Evolutionary conservation across 1,140 invertebrate species (phyloP), one percentile per base, ranked within the genome.

Genomic region (Zaprionus ornatus): DNA sequence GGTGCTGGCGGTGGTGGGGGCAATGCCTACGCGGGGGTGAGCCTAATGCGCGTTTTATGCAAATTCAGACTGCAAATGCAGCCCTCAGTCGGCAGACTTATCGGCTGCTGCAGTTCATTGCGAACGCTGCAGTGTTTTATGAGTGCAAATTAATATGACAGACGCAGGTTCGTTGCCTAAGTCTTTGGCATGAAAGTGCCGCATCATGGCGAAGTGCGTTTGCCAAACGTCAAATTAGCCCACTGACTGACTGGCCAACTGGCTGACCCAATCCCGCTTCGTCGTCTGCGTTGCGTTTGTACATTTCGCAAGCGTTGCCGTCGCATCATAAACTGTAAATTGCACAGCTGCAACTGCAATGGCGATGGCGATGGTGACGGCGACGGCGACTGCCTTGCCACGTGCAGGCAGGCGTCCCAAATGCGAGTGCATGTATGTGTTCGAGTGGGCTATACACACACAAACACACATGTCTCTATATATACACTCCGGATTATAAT

Each of bases 31-130:
- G 78, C 72, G 81, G 86, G 85, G 85, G 85, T 72, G 84, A 78
- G 70, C 52, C 68, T 88, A 90, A 88, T 88, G 84, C 81, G 77
- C 81, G 80, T 85, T 88, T 90, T 88, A 88, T 88, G 85, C 84
- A 88, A 88, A 88, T 90, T 74, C 19, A 42, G 29, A 48, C 35
- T 50, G 69, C 23, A 68, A 40, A 45, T 66, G 54, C 56, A 74
- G 62, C 63, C 50, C 25, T 64, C 17, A 13, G n/a, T 23, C 19
- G 21, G 32, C 32, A 45, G 69, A 45, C 59, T 45, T 29, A 74
- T 37, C 73, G 70, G 32, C 69, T 75, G 68, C 55, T 55, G 55
- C 29, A 32, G 29, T 9, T 71, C 60, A 42, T 40, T 32, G 40
- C 17, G 17, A 10, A 10, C 85, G 70, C 48, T 50, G 17, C n/a